These are phyloP conservation scores for Osmoderma eremita DNA, from an alignment of 2,888 invertebrate species.

Conservation along the genomic window DNA sequence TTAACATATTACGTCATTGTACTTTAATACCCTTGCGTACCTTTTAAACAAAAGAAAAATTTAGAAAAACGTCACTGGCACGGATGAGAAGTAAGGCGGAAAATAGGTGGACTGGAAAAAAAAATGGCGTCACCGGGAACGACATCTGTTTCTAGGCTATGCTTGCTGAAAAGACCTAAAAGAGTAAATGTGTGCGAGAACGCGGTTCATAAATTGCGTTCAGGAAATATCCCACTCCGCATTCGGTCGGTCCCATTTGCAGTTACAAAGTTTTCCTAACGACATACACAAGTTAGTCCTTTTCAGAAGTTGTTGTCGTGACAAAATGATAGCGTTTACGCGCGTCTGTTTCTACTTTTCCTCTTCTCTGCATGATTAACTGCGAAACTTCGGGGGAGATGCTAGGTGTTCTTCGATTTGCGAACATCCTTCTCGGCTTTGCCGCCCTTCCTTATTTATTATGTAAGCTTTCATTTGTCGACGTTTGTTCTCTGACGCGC, in stretches of 20 bases:
- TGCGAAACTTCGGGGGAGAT: conserved; percentile 30
- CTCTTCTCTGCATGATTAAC: conserved; percentile 40
- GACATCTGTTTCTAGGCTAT: conserved; percentile 42
- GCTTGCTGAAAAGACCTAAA: conserved; percentile 35
- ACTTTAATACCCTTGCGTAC: conserved; percentile 16
- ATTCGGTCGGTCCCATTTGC: conserved; percentile 46
- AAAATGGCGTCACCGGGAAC: conserved; percentile 33
- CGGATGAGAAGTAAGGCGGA: not conserved
- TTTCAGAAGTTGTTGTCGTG: conserved; percentile 41
- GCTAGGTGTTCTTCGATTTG: conserved; percentile 13
- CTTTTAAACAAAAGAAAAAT: conserved; percentile 40
- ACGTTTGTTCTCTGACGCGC: conserved; percentile 10
- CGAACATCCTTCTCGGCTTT: not conserved
- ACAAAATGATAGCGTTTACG: conserved; percentile 43
- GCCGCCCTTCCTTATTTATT: conserved; percentile 19
- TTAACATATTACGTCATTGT: conserved; percentile 31
- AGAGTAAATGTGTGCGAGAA: conserved; percentile 33
- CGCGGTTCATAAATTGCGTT: conserved; percentile 49
- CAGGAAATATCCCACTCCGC: conserved; percentile 44
- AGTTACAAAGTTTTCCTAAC: conserved; percentile 48
- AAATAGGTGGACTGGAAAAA: conserved; percentile 15
- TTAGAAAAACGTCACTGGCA: conserved; percentile 25
- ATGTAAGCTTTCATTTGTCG: conserved; percentile 24
- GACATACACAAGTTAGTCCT: conserved; percentile 44
- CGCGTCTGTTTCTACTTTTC: conserved; percentile 39